phyloP scores from a whole-genome alignment of 2,888 invertebrate species.

The Pegoplata infirma region DNA sequence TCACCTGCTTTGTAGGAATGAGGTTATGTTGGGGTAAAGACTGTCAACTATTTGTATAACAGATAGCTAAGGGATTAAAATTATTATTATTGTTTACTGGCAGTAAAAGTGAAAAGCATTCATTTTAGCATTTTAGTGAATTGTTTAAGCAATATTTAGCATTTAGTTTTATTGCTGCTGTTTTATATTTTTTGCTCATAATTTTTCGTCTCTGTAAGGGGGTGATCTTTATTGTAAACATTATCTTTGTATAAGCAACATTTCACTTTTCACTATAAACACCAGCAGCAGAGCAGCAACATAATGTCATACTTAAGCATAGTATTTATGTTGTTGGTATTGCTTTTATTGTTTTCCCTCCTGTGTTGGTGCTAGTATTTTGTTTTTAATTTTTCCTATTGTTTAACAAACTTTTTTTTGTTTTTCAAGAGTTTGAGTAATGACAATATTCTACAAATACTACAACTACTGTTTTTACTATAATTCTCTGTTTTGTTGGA shows the following conservation, averaged over 20 bases:
- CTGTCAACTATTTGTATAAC: neutral
- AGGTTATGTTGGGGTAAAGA: neutral
- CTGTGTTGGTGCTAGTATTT: neutral
- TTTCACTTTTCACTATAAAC: neutral
- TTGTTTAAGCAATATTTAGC: neutral
- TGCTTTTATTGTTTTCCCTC: no score
- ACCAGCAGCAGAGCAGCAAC: no score
- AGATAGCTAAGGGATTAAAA: neutral
- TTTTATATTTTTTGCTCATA: no score
- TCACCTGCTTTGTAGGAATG: neutral
- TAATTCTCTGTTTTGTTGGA: neutral
- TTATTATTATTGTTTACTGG: neutral
- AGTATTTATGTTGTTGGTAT: neutral
- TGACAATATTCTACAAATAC: neutral
- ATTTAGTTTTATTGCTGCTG: neutral
- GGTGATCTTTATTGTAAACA: neutral
- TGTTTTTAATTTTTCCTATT: neutral
- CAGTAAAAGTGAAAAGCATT: neutral
- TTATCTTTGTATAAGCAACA: neutral
- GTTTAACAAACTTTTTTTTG: neutral
- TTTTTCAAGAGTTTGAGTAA: conserved; percentile 3
- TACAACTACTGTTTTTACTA: conserved; percentile 10
- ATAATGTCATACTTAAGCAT: neutral
- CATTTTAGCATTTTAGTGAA: neutral
- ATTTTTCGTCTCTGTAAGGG: neutral